Base-by-base conservation (phyloP, 2,888 invertebrate genomes). In the Baronia brevicornis region DNA sequence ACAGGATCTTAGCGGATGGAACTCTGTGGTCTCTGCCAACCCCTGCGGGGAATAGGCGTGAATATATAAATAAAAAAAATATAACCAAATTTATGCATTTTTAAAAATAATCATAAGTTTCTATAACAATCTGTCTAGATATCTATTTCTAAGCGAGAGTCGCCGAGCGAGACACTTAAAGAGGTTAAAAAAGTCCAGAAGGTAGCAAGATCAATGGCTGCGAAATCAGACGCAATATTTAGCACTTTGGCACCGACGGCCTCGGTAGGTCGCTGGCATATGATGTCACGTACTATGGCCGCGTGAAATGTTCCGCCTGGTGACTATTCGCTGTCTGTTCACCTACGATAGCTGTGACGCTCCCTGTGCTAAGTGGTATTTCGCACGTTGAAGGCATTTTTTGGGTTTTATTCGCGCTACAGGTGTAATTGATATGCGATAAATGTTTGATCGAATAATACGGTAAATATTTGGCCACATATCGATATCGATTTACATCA, bases 241-340 rank as follows among this genome's bases (percentile, higher is more conserved):
- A 48, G 52, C 55, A 54, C 47, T 51, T 36, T 38, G 44, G 39
- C 23, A 23, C 28, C 33, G 43, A 24, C 64, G 80, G 70, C 80
- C 80, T 82, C 78, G 80, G 41, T 67, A 58, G 80, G 80, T 80
- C 80, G 75, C 58, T 77, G 77, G 69, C 80, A 51, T 68, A 66
- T 80, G 78, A 79, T 70, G 77, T 79, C 77, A 78, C 64, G 55
- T 49, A 40, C 43, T 43, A 46, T 44, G 19, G 34, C 26, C 41
- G 52, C 54, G 57, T 59, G 56, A 66, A 69, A 68, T 56, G 75
- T 73, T 74, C 53, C 53, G 50, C 37, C 36, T 42, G 43, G 43
- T 41, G 44, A 51, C 44, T 42, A 41, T 30, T 30, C 36, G 33
- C 21, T 18, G 29, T 26, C 26, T 9, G 23, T 32, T 28, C 25